A percentile compares a stretch with the other conserved stretches of the same genome.
These are phyloP conservation scores for Psilopsiagon aurifrons DNA, from an alignment of 2,113 vertebrate species.

Conservation along the genomic window DNA sequence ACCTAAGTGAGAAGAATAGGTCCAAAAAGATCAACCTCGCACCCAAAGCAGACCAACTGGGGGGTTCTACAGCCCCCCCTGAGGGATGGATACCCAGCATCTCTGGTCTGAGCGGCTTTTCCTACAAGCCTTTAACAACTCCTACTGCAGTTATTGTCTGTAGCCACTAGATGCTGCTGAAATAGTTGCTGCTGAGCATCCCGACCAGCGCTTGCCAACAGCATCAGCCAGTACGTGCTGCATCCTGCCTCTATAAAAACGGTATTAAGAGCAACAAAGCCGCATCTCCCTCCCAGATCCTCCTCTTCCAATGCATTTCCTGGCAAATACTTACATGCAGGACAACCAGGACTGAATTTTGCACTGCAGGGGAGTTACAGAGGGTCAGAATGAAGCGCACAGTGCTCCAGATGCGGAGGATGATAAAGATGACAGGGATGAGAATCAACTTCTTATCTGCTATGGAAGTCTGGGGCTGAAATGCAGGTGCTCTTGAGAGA, in stretches of 20 bases:
- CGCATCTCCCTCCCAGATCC: accelerated
- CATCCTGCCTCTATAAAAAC: neutral
- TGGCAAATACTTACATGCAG: constrained; percentile 83
- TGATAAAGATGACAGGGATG: constrained; percentile 93
- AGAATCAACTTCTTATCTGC: constrained; percentile 90
- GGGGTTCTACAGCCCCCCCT: neutral
- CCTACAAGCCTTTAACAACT: accelerated
- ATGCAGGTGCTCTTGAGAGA: constrained; percentile 68
- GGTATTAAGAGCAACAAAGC: accelerated
- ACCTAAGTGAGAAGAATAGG: accelerated
- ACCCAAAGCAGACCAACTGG: accelerated
- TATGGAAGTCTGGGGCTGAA: constrained; percentile 72
- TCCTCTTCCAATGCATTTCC: accelerated
- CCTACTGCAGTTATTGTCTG: accelerated
- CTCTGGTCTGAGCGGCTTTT: neutral
- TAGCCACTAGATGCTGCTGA: constrained; percentile 25
- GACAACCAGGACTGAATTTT: constrained; percentile 82
- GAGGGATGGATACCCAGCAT: neutral
- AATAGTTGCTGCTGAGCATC: neutral
- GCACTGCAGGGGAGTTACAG: constrained; percentile 78
- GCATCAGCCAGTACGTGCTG: accelerated
- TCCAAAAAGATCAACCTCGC: too few relatives aligned
- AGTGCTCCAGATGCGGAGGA: constrained; percentile 93
- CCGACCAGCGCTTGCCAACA: accelerated
- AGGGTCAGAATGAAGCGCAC: constrained; percentile 90